These are phyloP conservation scores for Amorpha juglandis DNA, from an alignment of 2,888 invertebrate species.

Conservation along the genomic window DNA sequence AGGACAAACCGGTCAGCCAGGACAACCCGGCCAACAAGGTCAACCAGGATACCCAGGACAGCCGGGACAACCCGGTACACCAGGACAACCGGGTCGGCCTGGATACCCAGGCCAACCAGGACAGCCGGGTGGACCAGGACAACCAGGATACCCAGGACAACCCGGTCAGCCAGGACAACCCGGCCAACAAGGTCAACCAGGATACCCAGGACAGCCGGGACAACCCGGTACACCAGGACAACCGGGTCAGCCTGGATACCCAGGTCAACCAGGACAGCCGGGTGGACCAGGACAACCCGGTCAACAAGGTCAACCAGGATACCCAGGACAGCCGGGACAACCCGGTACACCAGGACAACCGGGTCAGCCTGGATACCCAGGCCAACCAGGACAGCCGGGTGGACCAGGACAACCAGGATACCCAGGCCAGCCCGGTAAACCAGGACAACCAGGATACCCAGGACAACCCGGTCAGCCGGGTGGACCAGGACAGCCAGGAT, in stretches of 20 bases:
- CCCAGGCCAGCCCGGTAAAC: constrained; percentile 50
- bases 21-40: constrained; percentile 24
- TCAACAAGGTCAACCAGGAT: constrained; percentile 56
- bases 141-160: constrained; percentile 41
- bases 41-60: constrained; percentile 27
- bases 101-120: constrained; percentile 35
- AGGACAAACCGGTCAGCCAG: constrained; percentile 26
- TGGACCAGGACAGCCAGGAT: constrained; percentile 74
- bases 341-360: constrained; percentile 33
- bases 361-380: constrained; percentile 26
- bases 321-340: constrained; percentile 41
- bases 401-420: constrained; percentile 35
- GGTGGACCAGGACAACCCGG: constrained; percentile 50
- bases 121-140: constrained; percentile 43
- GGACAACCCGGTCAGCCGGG: constrained; percentile 53
- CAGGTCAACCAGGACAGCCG: constrained; percentile 40
- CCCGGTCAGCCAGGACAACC: constrained; percentile 57
- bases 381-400: constrained; percentile 30
- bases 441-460: constrained; percentile 47
- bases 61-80: constrained; percentile 34
- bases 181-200: constrained; percentile 63
- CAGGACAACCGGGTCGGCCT: constrained; percentile 43
- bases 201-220: constrained; percentile 71
- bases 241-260: constrained; percentile 49
- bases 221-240: constrained; percentile 33